Percentiles rank a stretch among this genome's conserved stretches.
Evolutionary conservation across 2,113 vertebrate species (phyloP).

Genomic region (Todiramphus chloris): DNA sequence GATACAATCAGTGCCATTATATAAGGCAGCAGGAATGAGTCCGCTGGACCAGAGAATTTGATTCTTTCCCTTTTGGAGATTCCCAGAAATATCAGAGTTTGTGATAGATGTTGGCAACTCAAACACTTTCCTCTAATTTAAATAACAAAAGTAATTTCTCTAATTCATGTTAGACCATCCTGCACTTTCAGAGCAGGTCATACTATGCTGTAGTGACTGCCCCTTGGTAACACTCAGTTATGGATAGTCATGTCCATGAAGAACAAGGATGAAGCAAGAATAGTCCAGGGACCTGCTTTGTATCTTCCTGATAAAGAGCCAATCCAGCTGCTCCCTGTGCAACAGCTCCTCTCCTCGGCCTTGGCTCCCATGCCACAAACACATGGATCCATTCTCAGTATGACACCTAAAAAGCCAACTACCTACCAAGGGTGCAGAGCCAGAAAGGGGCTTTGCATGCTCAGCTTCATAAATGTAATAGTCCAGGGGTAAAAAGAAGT

Average conservation of each 20-base stretch:
- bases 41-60: background rate
- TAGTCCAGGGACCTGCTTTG: background rate
- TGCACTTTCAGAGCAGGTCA: background rate
- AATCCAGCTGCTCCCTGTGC: rapidly evolving
- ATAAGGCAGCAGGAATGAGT: background rate
- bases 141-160: background rate
- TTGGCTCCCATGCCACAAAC: rapidly evolving
- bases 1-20: background rate
- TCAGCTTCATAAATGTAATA: constrained; percentile 90
- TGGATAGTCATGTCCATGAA: background rate
- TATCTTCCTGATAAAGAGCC: background rate
- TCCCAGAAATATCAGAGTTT: background rate
- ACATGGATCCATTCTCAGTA: background rate
- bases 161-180: background rate
- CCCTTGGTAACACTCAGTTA: background rate
- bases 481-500: constrained; percentile 84
- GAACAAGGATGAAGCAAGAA: background rate
- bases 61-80: background rate
- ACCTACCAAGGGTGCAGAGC: constrained; percentile 72
- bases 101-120: background rate
- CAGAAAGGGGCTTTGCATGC: constrained; percentile 68
- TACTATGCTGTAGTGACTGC: background rate
- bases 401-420: background rate
- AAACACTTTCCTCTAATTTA: background rate
- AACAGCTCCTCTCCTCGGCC: background rate